Evolutionary conservation across 2,797 vertebrate species (phyloP).

Genomic region (Trachops cirrhosus): DNA sequence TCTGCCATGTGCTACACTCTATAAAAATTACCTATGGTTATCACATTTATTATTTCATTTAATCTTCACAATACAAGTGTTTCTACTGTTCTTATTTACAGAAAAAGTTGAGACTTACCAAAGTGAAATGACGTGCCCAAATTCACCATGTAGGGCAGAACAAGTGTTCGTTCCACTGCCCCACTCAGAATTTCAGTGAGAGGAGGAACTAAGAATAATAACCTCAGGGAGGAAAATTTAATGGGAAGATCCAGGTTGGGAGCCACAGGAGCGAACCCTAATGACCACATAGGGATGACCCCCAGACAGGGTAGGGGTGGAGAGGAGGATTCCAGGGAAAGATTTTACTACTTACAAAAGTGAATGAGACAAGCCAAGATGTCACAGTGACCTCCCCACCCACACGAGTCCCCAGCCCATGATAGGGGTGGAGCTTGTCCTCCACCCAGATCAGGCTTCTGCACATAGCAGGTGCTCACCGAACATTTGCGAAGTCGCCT

Average conservation of each 20-base stretch:
- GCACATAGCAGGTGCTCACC: neutral
- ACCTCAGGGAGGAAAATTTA: neutral
- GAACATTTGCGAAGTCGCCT: neutral
- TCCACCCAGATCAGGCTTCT: neutral
- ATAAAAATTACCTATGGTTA: neutral
- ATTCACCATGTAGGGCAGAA: neutral
- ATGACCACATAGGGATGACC: neutral
- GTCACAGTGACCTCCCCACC: neutral
- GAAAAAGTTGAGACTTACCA: neutral
- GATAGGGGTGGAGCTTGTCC: neutral
- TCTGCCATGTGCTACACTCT: neutral
- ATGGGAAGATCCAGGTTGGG: neutral
- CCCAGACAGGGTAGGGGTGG: neutral
- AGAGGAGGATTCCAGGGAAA: neutral
- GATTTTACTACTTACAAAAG: neutral
- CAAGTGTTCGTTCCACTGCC: neutral
- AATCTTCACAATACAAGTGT: neutral
- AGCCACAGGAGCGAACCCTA: neutral
- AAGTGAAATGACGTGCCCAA: neutral
- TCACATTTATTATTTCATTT: neutral
- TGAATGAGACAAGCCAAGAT: neutral
- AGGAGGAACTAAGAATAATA: neutral
- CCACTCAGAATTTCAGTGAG: neutral
- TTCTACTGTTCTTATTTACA: neutral
- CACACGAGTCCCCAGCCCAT: neutral